A percentile compares a stretch with the other conserved stretches of the same genome.
Evolutionary conservation across 2,888 invertebrate species (phyloP).

Genomic region (Clivina fossor): DNA sequence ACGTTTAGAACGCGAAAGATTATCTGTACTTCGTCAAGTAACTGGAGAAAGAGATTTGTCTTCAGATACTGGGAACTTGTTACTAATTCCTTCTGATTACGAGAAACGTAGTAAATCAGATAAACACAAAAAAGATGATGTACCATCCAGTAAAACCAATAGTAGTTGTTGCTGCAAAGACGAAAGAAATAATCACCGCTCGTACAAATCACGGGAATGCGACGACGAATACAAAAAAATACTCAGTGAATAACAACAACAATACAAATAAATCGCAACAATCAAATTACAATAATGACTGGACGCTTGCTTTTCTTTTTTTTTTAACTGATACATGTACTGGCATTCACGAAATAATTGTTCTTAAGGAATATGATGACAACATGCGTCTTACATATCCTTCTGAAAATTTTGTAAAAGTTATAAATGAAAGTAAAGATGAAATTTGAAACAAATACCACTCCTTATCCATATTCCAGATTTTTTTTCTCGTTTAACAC

Average conservation of each 20-base stretch:
- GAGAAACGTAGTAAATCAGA: constrained; percentile 11
- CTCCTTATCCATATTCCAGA: no score
- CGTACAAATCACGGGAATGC: constrained; percentile 52
- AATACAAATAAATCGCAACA: constrained; percentile 1
- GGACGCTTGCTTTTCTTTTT: constrained; percentile 44
- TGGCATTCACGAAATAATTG: no score
- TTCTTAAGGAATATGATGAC: no score
- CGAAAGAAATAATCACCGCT: constrained; percentile 36
- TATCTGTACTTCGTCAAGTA: constrained; percentile 44
- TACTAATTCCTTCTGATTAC: background rate
- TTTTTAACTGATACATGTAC: no score
- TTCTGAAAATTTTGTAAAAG: no score
- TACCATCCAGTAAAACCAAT: constrained; percentile 2
- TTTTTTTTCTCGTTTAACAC: no score
- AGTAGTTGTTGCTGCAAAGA: constrained; percentile 13
- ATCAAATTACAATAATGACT: background rate
- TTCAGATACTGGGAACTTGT: constrained; percentile 4
- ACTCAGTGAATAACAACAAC: constrained; percentile 20
- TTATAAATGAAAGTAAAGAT: no score
- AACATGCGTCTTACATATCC: no score
- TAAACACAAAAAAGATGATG: constrained; percentile 9
- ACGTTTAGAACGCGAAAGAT: constrained; percentile 44
- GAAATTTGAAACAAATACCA: no score
- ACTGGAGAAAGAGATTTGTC: constrained; percentile 52
- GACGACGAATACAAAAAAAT: constrained; percentile 47